Evolutionary conservation across 1,140 invertebrate species (phyloP), one percentile per base, ranked within the genome.

Genomic region (Microplitis demolitor): DNA sequence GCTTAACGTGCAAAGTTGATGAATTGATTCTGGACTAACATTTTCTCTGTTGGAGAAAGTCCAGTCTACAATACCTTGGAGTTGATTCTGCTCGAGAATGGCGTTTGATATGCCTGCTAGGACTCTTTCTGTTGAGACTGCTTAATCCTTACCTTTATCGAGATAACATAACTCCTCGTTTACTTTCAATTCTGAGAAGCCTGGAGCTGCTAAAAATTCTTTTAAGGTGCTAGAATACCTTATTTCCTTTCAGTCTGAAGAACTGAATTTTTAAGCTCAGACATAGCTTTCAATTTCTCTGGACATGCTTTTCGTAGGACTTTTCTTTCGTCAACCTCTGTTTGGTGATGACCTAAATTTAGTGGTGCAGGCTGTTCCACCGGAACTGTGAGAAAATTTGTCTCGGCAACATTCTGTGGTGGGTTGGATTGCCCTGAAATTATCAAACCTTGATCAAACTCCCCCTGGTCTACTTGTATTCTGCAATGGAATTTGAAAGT

Each of bases 121-220:
- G 3, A 45, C 51, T n/a, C 70, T 24, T 13, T 67, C 73, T 4
- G 68, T 71, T 9, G 67, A 50, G 14, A 39, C 1, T 31, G 34
- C 4, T 13, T 39, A 8, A 31, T 75, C 62, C 35, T 64, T 75
- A 11, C 61, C 37, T 35, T 72, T 74, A 4, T 75, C 69, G 2
- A 76, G 37, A 24, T 76, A 56, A 37, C 68, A 73, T n/a, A 78
- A 61, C 24, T 78, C 75, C 45, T 76, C 75, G 54, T 77, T 77
- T 4, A 78, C 53, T 37, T 72, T 78, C n/a, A 78, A 35, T 9
- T 75, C 74, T 5, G 66, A 64, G 33, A 75, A 75, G n/a, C 74
- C 74, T 2, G 74, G 74, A 5, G 60, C 34, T 13, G 74, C 74
- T 39, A 51, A 11, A 64, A 75, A 75, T 63, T 56, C 14, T 50